Base-by-base conservation (phyloP, 1,140 invertebrate genomes). In the Nymphalis io region DNA sequence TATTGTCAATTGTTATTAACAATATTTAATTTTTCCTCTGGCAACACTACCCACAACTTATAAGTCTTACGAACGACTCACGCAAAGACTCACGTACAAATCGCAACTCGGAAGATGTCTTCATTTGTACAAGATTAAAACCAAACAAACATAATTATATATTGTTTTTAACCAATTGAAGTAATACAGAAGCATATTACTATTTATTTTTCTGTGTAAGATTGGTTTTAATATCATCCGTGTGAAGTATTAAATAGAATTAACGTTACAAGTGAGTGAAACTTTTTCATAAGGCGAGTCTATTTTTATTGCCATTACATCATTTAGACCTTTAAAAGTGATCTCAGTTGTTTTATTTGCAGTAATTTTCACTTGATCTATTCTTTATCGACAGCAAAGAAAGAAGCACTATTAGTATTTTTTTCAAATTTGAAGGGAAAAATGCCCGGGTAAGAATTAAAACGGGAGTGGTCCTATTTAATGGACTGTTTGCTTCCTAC, bases 361-460 rank as follows among this genome's bases (percentile, higher is more conserved):
- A 44, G 64, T 38, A 48, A 11, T 60, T 38, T 44, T 69, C n/a
- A 65, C 44, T 60, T 66, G 21, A 57, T 58, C 57, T 46, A 42
- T 69, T 74, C 76, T n/a, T n/a, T 88, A 80, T 82, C 75, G 68
- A 77, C 86, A 85, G 84, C 84, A 77, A 60, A 79, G 21, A 68
- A 73, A 42, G 73, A 72, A 75, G 75, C 73, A 55, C 58, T 62
- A 46, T 55, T 67, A 68, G 20, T 76, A 74, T 68, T 72, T 74
- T n/a, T 65, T 65, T 60, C 23, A 38, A 64, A 53, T 65, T 60
- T 40, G 44, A 63, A 68, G 72, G 72, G 64, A 72, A 90, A 86
- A 87, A 90, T 90, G 88, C 88, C 88, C 80, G 88, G 88, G 88
- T 90, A 90, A 90, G 88, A 70, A 81, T 78, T 76, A 66, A 72